Base-by-base conservation (phyloP, 2,113 vertebrate genomes). In the Cygnus atratus region DNA sequence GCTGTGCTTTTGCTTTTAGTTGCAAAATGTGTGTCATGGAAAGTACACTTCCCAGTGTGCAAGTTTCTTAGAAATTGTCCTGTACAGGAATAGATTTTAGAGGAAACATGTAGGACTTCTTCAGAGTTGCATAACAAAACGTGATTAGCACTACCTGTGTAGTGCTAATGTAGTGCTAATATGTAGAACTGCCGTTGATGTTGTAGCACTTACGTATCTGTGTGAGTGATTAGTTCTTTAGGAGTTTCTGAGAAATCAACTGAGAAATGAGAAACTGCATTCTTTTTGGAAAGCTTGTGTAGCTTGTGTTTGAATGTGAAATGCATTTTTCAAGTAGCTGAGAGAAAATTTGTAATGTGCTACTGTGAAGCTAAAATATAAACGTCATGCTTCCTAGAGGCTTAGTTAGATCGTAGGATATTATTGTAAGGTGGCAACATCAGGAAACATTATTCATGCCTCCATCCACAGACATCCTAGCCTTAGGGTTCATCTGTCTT, bases 1-100 rank as follows among this genome's bases (percentile, higher is more conserved):
- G n/a, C 73, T 44, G 0, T 80, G 16, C 25, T 80, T 95, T 88
- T 96, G 80, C 71, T 84, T 95, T 94, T 62, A 84, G 90, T 96
- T 91, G 90, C 76, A 93, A 92, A 88, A 48, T 43, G 18, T 3
- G 2, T 59, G 26, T 81, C 46, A 25, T 72, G 70, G 25, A 62
- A 88, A 87, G 89, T 58, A 52, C 3, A 4, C n/a, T 87, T 87
- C 11, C 46, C 17, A 10, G 62, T 50, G 24, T 46, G 24, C 66
- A 86, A 80, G 37, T 0, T 0, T 66, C 14, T 57, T 57, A 61
- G 33, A 41, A 90, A 73, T 31, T 29, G 28, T 22, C 33, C 54
- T 80, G 11, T 62, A 52, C 0, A 4, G 58, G 73, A 58, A 12
- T 41, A 44, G 29, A 52, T 92, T 90, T 59, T 66, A 54, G 52